Conservation (phyloP, 2,888 invertebrate species). For the Brenthis ino region DNA sequence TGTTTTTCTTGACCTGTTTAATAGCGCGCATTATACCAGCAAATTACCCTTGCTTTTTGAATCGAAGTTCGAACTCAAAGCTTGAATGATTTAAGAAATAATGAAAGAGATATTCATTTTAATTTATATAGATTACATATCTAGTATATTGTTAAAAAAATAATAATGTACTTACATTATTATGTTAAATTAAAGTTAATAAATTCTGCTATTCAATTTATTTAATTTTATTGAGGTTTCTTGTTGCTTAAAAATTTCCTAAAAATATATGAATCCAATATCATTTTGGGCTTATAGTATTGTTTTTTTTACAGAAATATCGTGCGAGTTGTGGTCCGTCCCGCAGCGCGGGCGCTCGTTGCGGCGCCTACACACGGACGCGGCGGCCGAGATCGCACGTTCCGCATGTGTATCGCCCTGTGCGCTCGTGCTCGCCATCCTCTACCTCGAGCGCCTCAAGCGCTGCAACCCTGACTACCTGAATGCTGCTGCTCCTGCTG, state of each 20-base stretch:
- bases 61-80: too few relatives aligned
- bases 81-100: too few relatives aligned
- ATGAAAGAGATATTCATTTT: too few relatives aligned
- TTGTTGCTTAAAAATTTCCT: background rate
- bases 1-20: too few relatives aligned
- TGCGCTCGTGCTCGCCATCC: conserved; percentile 94
- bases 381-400: conserved; percentile 88
- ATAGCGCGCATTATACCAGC: too few relatives aligned
- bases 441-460: conserved; percentile 95
- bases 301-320: conserved; percentile 84
- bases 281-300: background rate
- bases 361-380: conserved; percentile 88
- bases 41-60: too few relatives aligned
- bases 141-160: too few relatives aligned
- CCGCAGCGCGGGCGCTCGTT: conserved; percentile 88
- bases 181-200: too few relatives aligned
- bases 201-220: too few relatives aligned
- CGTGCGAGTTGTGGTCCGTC: conserved; percentile 92
- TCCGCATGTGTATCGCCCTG: conserved; percentile 95
- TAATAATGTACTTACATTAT: too few relatives aligned
- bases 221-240: background rate
- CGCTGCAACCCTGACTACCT: conserved; percentile 92
- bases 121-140: too few relatives aligned
- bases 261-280: background rate
- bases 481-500: conserved; percentile 91